Conservation (phyloP, 2,113 vertebrate species). For the Anseranas semipalmata region DNA sequence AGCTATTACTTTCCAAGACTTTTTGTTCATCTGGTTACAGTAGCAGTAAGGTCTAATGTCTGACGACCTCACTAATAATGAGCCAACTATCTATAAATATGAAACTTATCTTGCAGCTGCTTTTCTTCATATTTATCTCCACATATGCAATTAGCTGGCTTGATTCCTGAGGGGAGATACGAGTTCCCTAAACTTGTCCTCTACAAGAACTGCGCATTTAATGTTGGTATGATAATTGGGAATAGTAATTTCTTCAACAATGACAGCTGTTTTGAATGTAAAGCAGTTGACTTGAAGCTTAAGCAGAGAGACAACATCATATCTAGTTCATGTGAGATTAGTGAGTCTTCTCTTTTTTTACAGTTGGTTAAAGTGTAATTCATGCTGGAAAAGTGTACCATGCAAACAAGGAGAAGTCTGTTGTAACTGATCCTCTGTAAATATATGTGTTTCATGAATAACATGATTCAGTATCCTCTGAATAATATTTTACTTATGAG, state of each 20-base stretch:
- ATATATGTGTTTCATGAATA: not conserved
- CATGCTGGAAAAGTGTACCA: not conserved
- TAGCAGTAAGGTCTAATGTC: not conserved
- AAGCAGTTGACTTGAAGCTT: not conserved
- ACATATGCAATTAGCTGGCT: not conserved
- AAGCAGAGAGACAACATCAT: not conserved
- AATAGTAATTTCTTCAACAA: not conserved
- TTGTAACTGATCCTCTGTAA: conserved; percentile 32
- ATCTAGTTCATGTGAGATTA: not conserved
- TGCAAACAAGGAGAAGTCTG: conserved; percentile 10
- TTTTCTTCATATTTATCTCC: not conserved
- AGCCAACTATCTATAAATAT: not conserved
- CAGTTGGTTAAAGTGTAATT: not conserved
- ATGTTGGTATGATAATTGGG: not conserved
- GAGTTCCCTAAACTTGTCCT: not conserved
- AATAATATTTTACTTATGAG: conserved; percentile 18
- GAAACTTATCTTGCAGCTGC: not conserved
- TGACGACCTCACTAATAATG: not conserved
- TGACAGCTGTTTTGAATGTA: not conserved
- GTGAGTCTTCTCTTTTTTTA: not conserved
- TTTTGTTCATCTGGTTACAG: not conserved
- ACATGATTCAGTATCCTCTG: not conserved
- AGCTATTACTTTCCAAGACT: not conserved
- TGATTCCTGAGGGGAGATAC: not conserved
- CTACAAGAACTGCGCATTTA: not conserved